Evolutionary conservation across 2,888 invertebrate species (phyloP).

Genomic region (Dolomedes plantarius): DNA sequence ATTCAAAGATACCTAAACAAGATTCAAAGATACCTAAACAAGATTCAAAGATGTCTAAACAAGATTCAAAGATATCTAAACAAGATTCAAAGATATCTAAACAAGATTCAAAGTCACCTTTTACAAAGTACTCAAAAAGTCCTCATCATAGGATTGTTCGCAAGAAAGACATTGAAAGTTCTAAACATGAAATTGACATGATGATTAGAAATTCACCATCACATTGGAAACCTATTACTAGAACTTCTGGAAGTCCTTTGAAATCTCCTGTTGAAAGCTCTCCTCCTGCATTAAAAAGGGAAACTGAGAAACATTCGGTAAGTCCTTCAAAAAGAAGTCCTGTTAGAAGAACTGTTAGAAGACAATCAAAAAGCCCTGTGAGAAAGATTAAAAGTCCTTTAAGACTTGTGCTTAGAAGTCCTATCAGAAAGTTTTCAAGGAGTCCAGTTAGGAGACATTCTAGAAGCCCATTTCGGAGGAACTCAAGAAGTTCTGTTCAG

Average conservation of each 20-base stretch:
- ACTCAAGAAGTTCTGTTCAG: conserved; percentile 27
- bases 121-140: background rate
- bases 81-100: background rate
- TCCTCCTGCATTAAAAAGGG: background rate
- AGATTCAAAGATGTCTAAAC: background rate
- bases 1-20: background rate
- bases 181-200: no score
- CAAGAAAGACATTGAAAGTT: background rate
- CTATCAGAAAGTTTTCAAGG: background rate
- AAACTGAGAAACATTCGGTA: background rate
- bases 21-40: background rate
- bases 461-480: conserved; percentile 4
- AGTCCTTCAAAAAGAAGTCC: conserved; percentile 24
- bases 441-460: background rate
- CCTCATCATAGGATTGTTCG: background rate
- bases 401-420: background rate
- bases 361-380: conserved; percentile 17
- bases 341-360: background rate
- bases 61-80: background rate
- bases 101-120: background rate
- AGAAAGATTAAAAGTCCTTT: conserved; percentile 8
- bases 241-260: conserved; percentile 9
- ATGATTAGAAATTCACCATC: background rate
- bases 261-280: background rate
- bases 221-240: background rate